These are phyloP conservation scores for Sebastes trivittatus DNA, from an alignment of 2,797 vertebrate genomes.

Conservation along the genomic window DNA sequence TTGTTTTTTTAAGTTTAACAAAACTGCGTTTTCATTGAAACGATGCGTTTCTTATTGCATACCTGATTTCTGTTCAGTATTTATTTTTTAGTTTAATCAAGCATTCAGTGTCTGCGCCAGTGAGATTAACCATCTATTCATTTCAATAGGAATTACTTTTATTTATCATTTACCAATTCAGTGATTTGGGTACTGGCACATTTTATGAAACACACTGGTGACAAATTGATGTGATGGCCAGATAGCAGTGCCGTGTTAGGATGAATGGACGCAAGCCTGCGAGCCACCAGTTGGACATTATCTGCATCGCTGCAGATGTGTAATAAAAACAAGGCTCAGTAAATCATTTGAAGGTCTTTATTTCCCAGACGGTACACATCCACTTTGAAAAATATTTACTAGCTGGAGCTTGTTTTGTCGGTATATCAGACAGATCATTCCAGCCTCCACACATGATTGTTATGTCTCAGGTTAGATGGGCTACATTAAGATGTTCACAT, in stretches of 20 bases:
- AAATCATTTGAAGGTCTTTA: constrained; percentile 39
- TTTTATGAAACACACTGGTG: background rate
- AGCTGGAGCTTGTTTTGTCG: background rate
- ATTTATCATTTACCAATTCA: background rate
- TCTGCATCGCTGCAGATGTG: constrained; percentile 45
- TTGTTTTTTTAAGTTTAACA: background rate
- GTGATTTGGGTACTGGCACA: background rate
- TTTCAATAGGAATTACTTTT: background rate
- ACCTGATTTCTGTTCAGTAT: background rate
- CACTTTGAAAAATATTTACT: background rate
- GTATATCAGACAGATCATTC: background rate
- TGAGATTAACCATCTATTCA: background rate
- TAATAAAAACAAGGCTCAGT: constrained; percentile 24
- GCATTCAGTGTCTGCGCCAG: background rate
- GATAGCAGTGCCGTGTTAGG: background rate
- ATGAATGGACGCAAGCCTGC: constrained; percentile 18
- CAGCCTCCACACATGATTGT: background rate
- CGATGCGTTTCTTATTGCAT: background rate
- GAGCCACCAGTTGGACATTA: constrained; percentile 31
- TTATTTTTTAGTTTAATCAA: background rate
- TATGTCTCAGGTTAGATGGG: background rate
- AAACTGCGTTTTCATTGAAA: background rate
- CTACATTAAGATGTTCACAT: background rate
- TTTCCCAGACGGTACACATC: background rate
- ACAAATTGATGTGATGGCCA: constrained; percentile 2